Evolutionary conservation across 1,140 invertebrate species (phyloP), one percentile per base, ranked within the genome.

Genomic region (Drosophila pachea): DNA sequence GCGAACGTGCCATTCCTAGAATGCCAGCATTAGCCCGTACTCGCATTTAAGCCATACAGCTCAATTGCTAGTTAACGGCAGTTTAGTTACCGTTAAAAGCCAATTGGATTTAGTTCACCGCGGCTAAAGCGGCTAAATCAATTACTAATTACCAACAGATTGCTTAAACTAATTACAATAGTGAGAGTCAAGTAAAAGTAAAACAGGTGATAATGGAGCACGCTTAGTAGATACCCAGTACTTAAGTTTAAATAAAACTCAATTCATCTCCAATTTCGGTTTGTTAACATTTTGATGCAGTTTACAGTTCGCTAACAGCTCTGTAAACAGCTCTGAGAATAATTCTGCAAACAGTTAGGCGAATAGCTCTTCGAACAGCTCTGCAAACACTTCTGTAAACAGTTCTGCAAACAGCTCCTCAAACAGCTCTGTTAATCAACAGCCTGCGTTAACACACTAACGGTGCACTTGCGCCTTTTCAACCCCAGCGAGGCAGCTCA

Each of bases 1-100:
- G 31, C 43, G 31, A 73, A 81, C 69, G 77, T 81, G 77, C 42
- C 65, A 63, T 63, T 52, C 11, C 53, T 43, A 54, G 32, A 49
- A 75, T 75, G 67, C 58, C 58, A 16, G 2, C 38, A 2, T n/a
- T 7, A n/a, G 33, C 7, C 42, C 35, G 16, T 35, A 48, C 33
- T 22, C 32, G 36, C 7, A 6, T 29, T 38, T 31, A 4, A 29
- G 47, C 22, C n/a, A 4, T 12, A 8, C 16, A 45, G 35, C 43
- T 62, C 35, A 43, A 35, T 35, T 49, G 1, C 32, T 8, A 31
- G 14, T 12, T 29, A 14, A 16, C 5, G 40, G 8, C 45, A 50
- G 14, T 59, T 67, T 16, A 38, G 45, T 52, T 63, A 38, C 12
- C 62, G 14, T 60, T 55, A 14, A 42, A 7, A 29, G 32, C 50